phyloP scores from a whole-genome alignment of 2,888 invertebrate genomes.

The Melanostoma scalare region DNA sequence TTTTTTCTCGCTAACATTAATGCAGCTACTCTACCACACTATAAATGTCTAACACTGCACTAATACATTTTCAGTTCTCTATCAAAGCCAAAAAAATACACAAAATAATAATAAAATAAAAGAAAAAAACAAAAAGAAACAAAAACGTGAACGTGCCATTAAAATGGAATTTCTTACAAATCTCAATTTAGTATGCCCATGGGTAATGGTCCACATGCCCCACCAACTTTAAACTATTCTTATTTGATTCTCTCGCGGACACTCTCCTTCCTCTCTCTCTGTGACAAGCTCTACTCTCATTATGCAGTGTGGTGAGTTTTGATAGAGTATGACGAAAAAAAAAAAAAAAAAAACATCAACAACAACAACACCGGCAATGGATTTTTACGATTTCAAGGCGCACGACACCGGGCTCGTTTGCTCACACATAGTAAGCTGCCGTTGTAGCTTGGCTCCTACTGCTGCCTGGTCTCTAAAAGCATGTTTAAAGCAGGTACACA shows the following conservation, averaged over 20 bases:
- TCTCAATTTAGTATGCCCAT: constrained; percentile 67
- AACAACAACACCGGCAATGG: constrained; percentile 66
- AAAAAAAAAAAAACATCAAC: constrained; percentile 19
- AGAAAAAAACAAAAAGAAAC: constrained; percentile 12
- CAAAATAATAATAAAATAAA: not conserved
- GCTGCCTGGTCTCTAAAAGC: constrained; percentile 38
- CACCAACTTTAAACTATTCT: constrained; percentile 45
- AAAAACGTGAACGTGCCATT: constrained; percentile 64
- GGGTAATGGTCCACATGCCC: constrained; percentile 57
- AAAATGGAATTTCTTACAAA: constrained; percentile 72
- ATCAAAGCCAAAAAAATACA: not conserved
- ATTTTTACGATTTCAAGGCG: constrained; percentile 61
- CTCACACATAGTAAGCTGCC: constrained; percentile 53
- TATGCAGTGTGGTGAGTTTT: constrained; percentile 68
- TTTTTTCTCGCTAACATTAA: constrained; percentile 16
- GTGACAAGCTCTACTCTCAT: constrained; percentile 26
- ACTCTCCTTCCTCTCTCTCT: not conserved
- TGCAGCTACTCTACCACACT: constrained; percentile 1
- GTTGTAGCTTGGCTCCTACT: constrained; percentile 23
- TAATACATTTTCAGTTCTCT: constrained; percentile 28
- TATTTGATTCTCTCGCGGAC: constrained; percentile 20
- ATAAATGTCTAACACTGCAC: constrained; percentile 45
- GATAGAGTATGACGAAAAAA: constrained; percentile 22
- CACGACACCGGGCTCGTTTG: constrained; percentile 62
- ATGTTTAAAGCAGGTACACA: constrained; percentile 63